A percentile compares a stretch with the other conserved stretches of the same genome.
phyloP scores from a whole-genome alignment of 2,113 vertebrate genomes.

The Cavia aperea region DNA sequence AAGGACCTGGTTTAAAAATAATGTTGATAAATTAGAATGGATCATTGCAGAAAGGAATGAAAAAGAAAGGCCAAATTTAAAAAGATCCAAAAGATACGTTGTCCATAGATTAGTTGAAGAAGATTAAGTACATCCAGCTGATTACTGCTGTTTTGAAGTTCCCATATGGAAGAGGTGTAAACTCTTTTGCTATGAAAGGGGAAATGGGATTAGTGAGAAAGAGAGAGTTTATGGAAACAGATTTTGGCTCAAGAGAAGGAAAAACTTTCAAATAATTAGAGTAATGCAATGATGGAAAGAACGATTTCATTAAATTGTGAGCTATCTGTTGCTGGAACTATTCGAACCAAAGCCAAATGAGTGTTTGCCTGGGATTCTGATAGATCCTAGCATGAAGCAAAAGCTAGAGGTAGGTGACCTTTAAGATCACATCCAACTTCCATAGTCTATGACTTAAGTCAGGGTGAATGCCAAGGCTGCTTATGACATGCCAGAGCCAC shows the following conservation, averaged over 20 bases:
- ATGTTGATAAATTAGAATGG: not conserved
- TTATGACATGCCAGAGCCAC: not conserved
- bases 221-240: slow-evolving; percentile 24
- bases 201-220: slow-evolving; percentile 31
- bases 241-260: slow-evolving; percentile 46
- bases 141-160: not conserved
- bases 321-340: slow-evolving; percentile 26
- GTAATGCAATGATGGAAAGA: slow-evolving; percentile 34
- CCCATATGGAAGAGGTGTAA: not conserved
- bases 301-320: slow-evolving; percentile 29
- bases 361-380: not conserved
- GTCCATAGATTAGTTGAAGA: slow-evolving; percentile 5
- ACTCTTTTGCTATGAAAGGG: slow-evolving; percentile 25
- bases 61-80: not conserved
- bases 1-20: slow-evolving; percentile 4
- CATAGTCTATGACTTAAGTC: slow-evolving; percentile 29
- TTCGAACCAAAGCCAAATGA: not conserved
- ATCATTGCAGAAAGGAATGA: not conserved
- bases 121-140: not conserved
- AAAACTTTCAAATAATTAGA: slow-evolving; percentile 47
- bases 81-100: not conserved
- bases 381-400: not conserved
- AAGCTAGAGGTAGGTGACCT: not conserved
- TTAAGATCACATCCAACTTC: not conserved
- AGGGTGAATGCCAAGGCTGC: slow-evolving; percentile 37